Conservation (phyloP, 2,888 invertebrate species). For the Polyommatus icarus region DNA sequence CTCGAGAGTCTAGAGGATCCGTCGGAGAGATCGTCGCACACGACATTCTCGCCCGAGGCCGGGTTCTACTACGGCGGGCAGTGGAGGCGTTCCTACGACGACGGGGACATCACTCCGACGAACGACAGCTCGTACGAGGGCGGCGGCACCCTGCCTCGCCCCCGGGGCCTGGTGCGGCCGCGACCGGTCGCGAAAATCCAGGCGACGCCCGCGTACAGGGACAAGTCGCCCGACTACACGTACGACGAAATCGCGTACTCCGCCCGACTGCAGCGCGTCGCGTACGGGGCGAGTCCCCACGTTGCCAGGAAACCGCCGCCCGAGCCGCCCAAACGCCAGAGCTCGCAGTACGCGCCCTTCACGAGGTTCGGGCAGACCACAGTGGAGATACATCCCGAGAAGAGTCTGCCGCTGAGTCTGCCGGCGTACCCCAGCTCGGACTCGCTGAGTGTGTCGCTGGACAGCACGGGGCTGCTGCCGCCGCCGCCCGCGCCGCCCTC, state of each 20-base stretch:
- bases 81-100: slow-evolving; percentile 91
- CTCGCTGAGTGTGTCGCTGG: slow-evolving; percentile 82
- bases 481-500: slow-evolving; percentile 85
- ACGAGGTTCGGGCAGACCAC: slow-evolving; percentile 80
- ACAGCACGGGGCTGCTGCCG: slow-evolving; percentile 83
- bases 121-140: slow-evolving; percentile 87
- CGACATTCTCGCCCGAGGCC: slow-evolving; percentile 82
- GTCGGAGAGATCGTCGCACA: slow-evolving; percentile 82
- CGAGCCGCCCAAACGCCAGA: slow-evolving; percentile 89
- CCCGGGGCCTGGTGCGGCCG: slow-evolving; percentile 89
- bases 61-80: slow-evolving; percentile 81
- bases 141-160: slow-evolving; percentile 92
- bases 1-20: slow-evolving; percentile 92
- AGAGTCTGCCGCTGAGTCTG: slow-evolving; percentile 81
- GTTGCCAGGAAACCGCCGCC: slow-evolving; percentile 89
- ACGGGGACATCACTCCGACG: slow-evolving; percentile 92
- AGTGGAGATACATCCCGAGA: slow-evolving; percentile 80
- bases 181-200: slow-evolving; percentile 89
- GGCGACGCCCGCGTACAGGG: slow-evolving; percentile 77
- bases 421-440: slow-evolving; percentile 84
- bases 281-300: slow-evolving; percentile 85
- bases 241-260: slow-evolving; percentile 76
- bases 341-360: slow-evolving; percentile 76
- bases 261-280: slow-evolving; percentile 74
- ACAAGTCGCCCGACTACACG: slow-evolving; percentile 71